Evolutionary conservation across 35 echinoderm and acorn worm species (phyloP).

Genomic region (Patiria miniata): DNA sequence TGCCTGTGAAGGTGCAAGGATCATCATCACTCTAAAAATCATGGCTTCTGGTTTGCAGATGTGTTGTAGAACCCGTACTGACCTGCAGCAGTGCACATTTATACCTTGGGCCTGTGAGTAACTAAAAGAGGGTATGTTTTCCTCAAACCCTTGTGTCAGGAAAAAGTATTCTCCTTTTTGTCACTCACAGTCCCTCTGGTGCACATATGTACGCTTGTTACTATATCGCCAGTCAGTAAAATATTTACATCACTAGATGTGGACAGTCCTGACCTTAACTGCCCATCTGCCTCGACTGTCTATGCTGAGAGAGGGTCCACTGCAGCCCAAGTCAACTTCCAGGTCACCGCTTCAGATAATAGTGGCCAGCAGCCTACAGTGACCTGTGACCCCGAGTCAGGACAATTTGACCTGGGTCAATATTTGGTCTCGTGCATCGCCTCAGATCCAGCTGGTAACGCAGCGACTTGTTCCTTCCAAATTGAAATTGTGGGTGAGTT

Average conservation of each 20-base stretch:
- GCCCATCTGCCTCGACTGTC: conserved; percentile 18
- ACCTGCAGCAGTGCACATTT: too few relatives aligned
- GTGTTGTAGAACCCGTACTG: too few relatives aligned
- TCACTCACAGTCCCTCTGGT: too few relatives aligned
- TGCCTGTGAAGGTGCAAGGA: too few relatives aligned
- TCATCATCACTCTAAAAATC: too few relatives aligned
- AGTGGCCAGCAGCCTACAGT: conserved; percentile 29
- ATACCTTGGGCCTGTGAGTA: too few relatives aligned
- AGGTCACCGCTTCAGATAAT: conserved; percentile 32
- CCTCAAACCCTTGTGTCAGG: too few relatives aligned
- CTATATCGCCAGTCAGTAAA: too few relatives aligned
- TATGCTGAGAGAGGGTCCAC: conserved; percentile 35
- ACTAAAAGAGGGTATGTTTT: too few relatives aligned
- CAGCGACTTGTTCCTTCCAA: conserved; percentile 15
- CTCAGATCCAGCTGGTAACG: conserved; percentile 20
- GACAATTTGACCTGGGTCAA: not conserved
- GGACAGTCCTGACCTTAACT: conserved; percentile 15
- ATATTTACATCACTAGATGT: conserved; percentile 21
- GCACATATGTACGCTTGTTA: too few relatives aligned
- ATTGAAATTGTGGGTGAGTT: conserved; percentile 23
- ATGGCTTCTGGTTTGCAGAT: too few relatives aligned
- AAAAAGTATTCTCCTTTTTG: too few relatives aligned
- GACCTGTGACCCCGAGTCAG: conserved; percentile 36
- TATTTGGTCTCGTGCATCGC: conserved; percentile 29
- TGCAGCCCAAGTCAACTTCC: conserved; percentile 1